Evolutionary conservation across 2,797 vertebrate species (phyloP).

Genomic region (Poecile montanus): DNA sequence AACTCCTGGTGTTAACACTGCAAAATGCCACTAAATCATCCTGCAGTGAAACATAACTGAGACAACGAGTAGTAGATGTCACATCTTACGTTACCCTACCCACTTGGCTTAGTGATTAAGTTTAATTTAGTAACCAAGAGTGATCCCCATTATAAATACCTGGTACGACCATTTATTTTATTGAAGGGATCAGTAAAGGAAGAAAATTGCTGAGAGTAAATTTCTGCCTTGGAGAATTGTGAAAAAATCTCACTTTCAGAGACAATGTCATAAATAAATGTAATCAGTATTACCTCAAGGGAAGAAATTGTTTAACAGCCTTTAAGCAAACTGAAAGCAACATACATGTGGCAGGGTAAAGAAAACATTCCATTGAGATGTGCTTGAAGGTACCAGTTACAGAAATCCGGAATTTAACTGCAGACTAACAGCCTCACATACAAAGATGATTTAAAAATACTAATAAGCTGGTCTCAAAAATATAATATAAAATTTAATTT

Average conservation of each 20-base stretch:
- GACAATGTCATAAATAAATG: conserved; percentile 5
- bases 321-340: conserved; percentile 31
- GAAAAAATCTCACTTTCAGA: conserved; percentile 23
- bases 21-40: background rate
- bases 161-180: background rate
- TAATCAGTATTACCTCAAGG: conserved; percentile 27
- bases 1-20: background rate
- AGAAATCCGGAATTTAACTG: background rate
- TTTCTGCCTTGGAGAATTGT: conserved; percentile 6
- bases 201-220: conserved; percentile 24
- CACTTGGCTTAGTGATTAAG: background rate
- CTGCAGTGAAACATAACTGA: background rate
- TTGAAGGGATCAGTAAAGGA: conserved; percentile 4
- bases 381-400: conserved; percentile 1
- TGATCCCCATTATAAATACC: background rate
- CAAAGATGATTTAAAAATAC: background rate
- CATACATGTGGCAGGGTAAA: conserved; percentile 18
- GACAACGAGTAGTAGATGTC: background rate
- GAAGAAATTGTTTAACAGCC: conserved; percentile 33
- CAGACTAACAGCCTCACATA: background rate
- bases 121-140: background rate
- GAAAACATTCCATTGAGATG: background rate
- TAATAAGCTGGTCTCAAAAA: conserved; percentile 8
- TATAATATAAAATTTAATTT: background rate
- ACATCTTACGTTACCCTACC: background rate